These are phyloP conservation scores for Pangasius djambal DNA, from an alignment of 2,797 vertebrate genomes.

Conservation along the genomic window DNA sequence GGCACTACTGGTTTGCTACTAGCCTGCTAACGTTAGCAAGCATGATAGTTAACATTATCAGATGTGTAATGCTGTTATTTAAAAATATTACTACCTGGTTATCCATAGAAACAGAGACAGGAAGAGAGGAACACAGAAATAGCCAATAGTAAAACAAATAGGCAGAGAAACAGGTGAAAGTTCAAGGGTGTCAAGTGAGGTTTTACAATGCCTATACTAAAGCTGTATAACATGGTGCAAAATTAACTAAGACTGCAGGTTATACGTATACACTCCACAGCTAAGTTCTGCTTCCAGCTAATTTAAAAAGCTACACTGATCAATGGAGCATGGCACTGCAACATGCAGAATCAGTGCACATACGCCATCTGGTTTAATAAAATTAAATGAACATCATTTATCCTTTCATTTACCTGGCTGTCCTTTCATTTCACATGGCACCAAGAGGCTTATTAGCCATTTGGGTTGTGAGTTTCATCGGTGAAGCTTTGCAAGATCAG, in stretches of 20 bases:
- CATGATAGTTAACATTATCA: neutral
- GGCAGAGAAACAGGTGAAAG: neutral
- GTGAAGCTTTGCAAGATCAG: neutral
- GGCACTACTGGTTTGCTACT: neutral
- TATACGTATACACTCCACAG: neutral
- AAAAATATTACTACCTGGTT: neutral
- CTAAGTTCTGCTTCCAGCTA: neutral
- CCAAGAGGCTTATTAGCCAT: neutral
- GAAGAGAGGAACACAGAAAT: neutral
- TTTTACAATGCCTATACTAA: neutral
- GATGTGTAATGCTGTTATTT: neutral
- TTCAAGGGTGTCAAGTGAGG: no score
- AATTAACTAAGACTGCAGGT: neutral
- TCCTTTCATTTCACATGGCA: neutral
- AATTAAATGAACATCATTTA: neutral
- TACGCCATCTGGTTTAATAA: neutral
- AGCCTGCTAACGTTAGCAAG: neutral
- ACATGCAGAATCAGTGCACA: neutral
- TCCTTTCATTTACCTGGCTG: neutral
- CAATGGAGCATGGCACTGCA: neutral
- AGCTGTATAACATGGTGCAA: neutral
- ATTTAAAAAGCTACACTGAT: neutral
- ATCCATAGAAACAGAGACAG: neutral
- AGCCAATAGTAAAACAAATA: neutral
- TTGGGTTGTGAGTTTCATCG: neutral